Percentiles rank a stretch among this genome's conserved stretches.
Evolutionary conservation across 2,113 vertebrate genomes (phyloP).

Genomic region (Megalops atlanticus): DNA sequence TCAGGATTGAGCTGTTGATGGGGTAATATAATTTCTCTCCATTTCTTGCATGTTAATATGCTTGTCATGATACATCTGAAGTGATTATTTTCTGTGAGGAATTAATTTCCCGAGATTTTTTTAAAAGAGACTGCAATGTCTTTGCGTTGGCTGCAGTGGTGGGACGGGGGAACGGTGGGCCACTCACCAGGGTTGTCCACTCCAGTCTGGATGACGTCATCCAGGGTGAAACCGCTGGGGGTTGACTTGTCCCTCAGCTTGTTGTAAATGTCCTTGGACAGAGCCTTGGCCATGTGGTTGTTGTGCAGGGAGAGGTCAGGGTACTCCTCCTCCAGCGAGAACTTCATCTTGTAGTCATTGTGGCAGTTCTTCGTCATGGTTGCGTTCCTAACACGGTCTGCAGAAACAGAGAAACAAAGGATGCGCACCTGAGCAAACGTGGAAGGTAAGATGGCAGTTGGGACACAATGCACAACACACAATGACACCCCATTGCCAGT

Average conservation of each 20-base stretch:
- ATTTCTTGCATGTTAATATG: no score
- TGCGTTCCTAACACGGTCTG: conserved; percentile 62
- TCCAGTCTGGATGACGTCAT: conserved; percentile 88
- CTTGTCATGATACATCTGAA: no score
- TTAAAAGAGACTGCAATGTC: no score
- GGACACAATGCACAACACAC: background rate
- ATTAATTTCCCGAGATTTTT: no score
- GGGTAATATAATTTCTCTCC: no score
- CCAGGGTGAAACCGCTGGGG: conserved; percentile 87
- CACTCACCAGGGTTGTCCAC: conserved; percentile 89
- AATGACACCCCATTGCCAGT: no score
- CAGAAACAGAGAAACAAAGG: background rate
- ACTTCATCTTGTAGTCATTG: conserved; percentile 88
- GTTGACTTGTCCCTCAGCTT: conserved; percentile 87
- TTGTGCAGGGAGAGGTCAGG: conserved; percentile 85
- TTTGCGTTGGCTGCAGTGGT: background rate
- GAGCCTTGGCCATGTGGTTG: conserved; percentile 91
- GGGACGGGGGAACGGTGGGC: background rate
- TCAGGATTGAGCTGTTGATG: background rate
- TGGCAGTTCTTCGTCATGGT: conserved; percentile 87
- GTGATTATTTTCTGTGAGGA: no score
- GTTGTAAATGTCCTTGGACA: conserved; percentile 78
- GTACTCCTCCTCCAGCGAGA: conserved; percentile 77
- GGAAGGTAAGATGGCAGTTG: background rate
- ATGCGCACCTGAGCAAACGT: no score